Evolutionary conservation across 2,797 vertebrate species (phyloP).

Genomic region (Poecilia velifera): DNA sequence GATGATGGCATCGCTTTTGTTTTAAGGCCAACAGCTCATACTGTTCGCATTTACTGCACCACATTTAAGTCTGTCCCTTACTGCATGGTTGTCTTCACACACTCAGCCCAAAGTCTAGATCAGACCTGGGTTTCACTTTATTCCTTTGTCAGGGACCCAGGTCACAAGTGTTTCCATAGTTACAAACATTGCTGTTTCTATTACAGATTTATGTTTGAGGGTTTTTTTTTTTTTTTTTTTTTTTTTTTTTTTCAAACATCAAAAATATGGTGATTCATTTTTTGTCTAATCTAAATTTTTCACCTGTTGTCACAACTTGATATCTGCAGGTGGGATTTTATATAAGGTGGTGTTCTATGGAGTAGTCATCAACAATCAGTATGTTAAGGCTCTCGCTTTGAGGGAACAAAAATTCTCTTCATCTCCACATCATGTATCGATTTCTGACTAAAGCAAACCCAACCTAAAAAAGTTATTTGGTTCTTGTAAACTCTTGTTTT

Average conservation of each 20-base stretch:
- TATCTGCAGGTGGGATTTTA: neutral
- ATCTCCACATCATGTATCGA: neutral
- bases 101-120: conserved; percentile 53
- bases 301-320: neutral
- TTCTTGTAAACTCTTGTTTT: neutral
- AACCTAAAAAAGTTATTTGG: neutral
- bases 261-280: neutral
- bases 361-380: neutral
- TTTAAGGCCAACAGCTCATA: conserved; percentile 10
- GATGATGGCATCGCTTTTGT: conserved; percentile 22
- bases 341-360: too few species aligned
- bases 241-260: neutral
- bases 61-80: conserved; percentile 43
- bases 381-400: neutral
- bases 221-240: neutral
- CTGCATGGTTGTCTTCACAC: conserved; percentile 51
- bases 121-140: conserved; percentile 44
- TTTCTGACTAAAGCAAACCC: neutral
- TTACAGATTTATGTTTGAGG: conserved; percentile 8
- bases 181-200: neutral
- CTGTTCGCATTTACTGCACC: conserved; percentile 17
- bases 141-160: conserved; percentile 9
- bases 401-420: neutral
- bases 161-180: conserved; percentile 4
- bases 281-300: neutral